Evolutionary conservation across 1,140 invertebrate species (phyloP), one percentile per base, ranked within the genome.

Genomic region (Stegodyphus dumicola): DNA sequence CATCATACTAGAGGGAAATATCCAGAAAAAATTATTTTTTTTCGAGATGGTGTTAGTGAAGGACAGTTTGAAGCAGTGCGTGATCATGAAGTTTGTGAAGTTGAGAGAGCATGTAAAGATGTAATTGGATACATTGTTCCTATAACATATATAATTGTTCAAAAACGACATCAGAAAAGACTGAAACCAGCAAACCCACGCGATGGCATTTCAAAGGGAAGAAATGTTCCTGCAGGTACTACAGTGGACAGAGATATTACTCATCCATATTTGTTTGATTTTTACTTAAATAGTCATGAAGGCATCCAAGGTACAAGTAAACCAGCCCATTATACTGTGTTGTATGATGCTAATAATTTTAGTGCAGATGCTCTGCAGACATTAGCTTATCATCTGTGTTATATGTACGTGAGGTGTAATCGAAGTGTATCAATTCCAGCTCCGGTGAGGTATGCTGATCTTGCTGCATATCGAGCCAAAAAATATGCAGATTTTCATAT

Each of bases 221-320:
- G 89, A 6, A 97, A 97, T 89, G 95, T 98, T 0, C 93, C 93
- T 53, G 94, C 96, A 2, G 97, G 97, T 7, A 97, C 96, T 0
- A 92, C 95, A 6, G 95, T 98, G 0, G 96, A 98, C 89, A 94
- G 92, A 0, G 89, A 92, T 1, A 97, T 98, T 15, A 95, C 94
- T 0, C 95, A 96, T 91, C 94, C 95, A 0, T 93, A 92, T 1
- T 93, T 96, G 87, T 92, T 95, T 79, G 96, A 98, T 90, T 98
- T 97, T 90, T 98, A 95, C 90, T 91, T 98, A 86, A 94, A 95
- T 77, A 93, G 92, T 79, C 93, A 94, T 70, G 65, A 67, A 64
- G 94, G 93, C 87, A 93, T 94, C 74, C 93, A 88, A 86, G 88
- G 88, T 33, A 88, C 88, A 5, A 81, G 80, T 33, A 83, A 86